Evolutionary conservation across 1,140 invertebrate genomes (phyloP).

Genomic region (Pogonomyrmex barbatus): DNA sequence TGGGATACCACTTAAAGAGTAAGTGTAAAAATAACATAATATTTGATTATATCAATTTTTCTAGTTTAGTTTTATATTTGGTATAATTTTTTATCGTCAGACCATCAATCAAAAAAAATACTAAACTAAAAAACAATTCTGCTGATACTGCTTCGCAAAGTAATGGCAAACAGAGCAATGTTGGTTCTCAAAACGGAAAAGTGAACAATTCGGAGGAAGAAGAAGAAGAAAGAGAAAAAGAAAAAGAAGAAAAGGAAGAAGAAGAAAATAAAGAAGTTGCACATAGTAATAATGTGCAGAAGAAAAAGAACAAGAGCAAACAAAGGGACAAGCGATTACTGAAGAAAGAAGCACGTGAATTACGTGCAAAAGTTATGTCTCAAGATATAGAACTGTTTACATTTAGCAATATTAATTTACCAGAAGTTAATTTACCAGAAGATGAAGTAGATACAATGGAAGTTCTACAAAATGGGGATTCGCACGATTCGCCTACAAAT

Average conservation of each 20-base stretch:
- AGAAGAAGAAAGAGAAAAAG: slow-evolving; percentile 55
- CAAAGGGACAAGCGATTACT: slow-evolving; percentile 83
- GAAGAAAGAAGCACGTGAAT: slow-evolving; percentile 84
- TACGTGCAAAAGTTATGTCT: slow-evolving; percentile 81
- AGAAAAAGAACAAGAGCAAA: slow-evolving; percentile 79
- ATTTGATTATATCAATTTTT: slow-evolving; percentile 18
- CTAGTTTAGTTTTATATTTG: slow-evolving; percentile 10
- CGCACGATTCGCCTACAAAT: slow-evolving; percentile 10
- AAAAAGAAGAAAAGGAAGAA: slow-evolving; percentile 66
- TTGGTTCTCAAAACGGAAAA: slow-evolving; percentile 19
- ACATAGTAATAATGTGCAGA: slow-evolving; percentile 63
- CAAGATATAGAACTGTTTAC: slow-evolving; percentile 79
- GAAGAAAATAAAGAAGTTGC: slow-evolving; percentile 10
- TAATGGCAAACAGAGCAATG: slow-evolving; percentile 56
- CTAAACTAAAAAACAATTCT: neutral
- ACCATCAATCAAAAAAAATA: slow-evolving; percentile 27
- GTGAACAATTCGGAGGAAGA: slow-evolving; percentile 65
- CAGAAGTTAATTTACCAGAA: slow-evolving; percentile 34
- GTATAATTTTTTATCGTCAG: slow-evolving; percentile 35
- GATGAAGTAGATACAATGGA: slow-evolving; percentile 23
- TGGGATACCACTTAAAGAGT: slow-evolving; percentile 77
- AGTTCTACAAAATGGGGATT: slow-evolving; percentile 64
- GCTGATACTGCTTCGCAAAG: neutral
- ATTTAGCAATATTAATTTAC: slow-evolving; percentile 73
- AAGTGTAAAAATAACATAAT: slow-evolving; percentile 66